Percentiles rank a stretch among this genome's conserved stretches.
Evolutionary conservation across 2,113 vertebrate species (phyloP).

Genomic region (Melanerpes formicivorus): DNA sequence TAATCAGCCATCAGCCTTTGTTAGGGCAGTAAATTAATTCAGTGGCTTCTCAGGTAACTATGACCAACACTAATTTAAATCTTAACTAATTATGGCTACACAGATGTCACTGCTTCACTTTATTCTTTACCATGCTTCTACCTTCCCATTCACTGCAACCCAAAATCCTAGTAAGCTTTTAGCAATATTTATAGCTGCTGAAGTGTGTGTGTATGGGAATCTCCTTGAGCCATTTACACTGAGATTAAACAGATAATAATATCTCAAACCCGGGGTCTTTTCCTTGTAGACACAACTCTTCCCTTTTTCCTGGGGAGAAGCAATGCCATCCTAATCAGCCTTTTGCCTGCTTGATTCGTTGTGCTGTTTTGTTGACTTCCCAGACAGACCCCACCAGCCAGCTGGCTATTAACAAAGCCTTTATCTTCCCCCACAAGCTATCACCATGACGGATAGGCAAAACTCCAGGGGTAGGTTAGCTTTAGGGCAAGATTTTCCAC

Average conservation of each 20-base stretch:
- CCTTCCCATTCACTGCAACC: background rate
- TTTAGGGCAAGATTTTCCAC: conserved; percentile 63
- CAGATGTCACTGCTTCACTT: background rate
- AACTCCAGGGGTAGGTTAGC: conserved; percentile 50
- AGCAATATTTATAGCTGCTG: background rate
- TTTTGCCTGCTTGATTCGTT: background rate
- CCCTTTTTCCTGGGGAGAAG: conserved; percentile 1
- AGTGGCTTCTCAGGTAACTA: background rate
- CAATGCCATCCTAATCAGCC: background rate
- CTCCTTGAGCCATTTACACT: background rate
- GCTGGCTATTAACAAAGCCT: conserved; percentile 35
- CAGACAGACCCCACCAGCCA: background rate
- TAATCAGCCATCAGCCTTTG: background rate
- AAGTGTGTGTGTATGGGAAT: background rate
- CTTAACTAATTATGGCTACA: background rate
- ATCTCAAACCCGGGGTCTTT: background rate
- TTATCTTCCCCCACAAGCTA: background rate
- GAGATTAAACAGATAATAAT: background rate
- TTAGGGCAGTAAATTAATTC: background rate
- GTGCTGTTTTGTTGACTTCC: background rate
- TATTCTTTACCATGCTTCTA: background rate
- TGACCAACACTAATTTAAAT: background rate
- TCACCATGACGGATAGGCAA: conserved; percentile 34
- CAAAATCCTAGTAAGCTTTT: background rate
- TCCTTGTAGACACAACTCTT: background rate